Percentiles rank a stretch among this genome's conserved stretches.
Conservation (phyloP, 1,140 invertebrate species). For the Scaptomyza montana region DNA sequence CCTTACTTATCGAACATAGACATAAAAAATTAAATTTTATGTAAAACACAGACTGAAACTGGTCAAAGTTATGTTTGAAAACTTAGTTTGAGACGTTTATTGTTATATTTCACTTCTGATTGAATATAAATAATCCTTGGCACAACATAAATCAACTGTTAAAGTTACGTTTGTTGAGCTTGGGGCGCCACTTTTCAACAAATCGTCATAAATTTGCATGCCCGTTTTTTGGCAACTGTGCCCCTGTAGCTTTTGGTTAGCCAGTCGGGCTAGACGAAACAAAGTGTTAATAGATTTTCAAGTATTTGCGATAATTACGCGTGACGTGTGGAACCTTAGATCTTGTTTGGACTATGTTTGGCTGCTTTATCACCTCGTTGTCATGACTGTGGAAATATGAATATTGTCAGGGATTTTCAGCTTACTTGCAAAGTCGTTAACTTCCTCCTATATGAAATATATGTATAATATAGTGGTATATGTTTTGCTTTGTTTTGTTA, state of each 20-base stretch:
- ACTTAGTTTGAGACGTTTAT: too few relatives aligned
- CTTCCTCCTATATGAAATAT: background rate
- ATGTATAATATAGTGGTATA: background rate
- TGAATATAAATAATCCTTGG: background rate
- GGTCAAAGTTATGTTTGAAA: too few relatives aligned
- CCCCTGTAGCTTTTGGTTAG: background rate
- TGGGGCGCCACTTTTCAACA: background rate
- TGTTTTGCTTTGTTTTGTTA: background rate
- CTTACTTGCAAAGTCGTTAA: background rate
- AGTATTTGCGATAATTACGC: constrained; percentile 25
- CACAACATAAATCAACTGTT: background rate
- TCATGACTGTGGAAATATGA: background rate
- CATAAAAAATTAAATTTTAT: too few relatives aligned
- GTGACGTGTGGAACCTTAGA: constrained; percentile 26
- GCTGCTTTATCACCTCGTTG: constrained; percentile 17
- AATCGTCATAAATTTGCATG: background rate
- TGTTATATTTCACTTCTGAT: too few relatives aligned
- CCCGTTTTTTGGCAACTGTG: background rate
- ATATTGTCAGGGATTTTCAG: constrained; percentile 1
- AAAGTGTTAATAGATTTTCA: constrained; percentile 23
- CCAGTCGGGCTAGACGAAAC: background rate
- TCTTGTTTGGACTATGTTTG: constrained; percentile 5
- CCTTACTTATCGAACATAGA: too few relatives aligned
- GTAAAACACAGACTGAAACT: too few relatives aligned
- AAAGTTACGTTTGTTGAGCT: too few relatives aligned